phyloP scores from a whole-genome alignment of 2,113 vertebrate genomes.

The Anguilla japonica region DNA sequence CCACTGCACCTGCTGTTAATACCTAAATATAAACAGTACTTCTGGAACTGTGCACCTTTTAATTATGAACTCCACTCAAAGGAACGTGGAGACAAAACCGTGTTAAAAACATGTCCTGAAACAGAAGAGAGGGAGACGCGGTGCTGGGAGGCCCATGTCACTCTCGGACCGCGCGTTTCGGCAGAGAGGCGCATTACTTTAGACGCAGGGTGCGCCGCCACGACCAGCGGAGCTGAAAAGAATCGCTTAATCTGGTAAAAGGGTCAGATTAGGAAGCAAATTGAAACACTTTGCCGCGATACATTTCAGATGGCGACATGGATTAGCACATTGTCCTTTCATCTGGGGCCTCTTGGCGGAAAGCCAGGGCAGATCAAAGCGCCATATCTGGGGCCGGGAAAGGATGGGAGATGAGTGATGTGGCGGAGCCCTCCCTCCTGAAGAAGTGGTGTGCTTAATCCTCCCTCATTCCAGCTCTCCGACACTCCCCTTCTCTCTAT shows the following conservation, averaged over 20 bases:
- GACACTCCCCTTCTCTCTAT: conserved; percentile 8
- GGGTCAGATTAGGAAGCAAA: conserved; percentile 36
- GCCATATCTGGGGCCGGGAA: conserved; percentile 19
- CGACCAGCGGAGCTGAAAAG: conserved; percentile 22
- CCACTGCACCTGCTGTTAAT: too few relatives aligned
- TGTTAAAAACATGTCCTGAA: background rate
- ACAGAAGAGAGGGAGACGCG: background rate
- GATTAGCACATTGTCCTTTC: conserved; percentile 38
- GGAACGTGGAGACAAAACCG: background rate
- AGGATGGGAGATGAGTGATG: conserved; percentile 26
- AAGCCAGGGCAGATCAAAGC: conserved; percentile 33
- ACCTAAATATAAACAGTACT: too few relatives aligned
- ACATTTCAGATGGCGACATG: conserved; percentile 31
- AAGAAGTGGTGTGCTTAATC: conserved; percentile 29
- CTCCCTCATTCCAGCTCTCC: conserved; percentile 33
- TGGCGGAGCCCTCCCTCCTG: conserved; percentile 7
- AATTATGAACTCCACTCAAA: background rate
- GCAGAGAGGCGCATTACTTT: conserved; percentile 1
- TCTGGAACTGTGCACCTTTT: too few relatives aligned
- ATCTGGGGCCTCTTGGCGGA: conserved; percentile 31
- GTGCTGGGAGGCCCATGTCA: background rate
- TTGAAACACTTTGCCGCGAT: conserved; percentile 32
- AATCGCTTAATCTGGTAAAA: conserved; percentile 39
- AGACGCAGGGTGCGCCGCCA: conserved; percentile 8
- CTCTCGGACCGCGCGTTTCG: background rate